Evolutionary conservation across 1,140 invertebrate genomes (phyloP).

Genomic region (Trinorchestia longiramus): DNA sequence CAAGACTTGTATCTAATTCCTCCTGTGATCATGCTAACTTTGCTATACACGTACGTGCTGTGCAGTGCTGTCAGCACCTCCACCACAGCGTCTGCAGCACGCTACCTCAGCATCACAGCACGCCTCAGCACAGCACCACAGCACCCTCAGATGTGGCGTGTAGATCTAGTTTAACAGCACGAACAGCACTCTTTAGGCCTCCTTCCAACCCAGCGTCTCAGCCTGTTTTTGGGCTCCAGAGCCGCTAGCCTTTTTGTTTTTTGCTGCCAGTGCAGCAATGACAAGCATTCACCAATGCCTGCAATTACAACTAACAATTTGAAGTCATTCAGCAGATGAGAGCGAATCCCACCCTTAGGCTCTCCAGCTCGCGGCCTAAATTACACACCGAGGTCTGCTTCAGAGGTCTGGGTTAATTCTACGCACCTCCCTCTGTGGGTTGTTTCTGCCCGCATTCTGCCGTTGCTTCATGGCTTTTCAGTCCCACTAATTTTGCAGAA

Average conservation of each 20-base stretch:
- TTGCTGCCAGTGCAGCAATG: background rate
- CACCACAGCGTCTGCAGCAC: background rate
- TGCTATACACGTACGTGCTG: no score
- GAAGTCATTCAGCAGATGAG: slow-evolving; percentile 1
- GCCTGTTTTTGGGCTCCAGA: no score
- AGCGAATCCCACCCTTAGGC: background rate
- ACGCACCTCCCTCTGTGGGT: background rate
- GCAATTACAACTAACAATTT: slow-evolving; percentile 13
- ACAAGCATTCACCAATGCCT: slow-evolving; percentile 6
- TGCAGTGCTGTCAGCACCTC: no score
- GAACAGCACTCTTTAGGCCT: background rate
- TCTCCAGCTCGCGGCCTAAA: background rate
- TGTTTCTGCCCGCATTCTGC: background rate
- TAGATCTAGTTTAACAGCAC: background rate
- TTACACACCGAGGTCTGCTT: background rate
- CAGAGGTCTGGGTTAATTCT: background rate
- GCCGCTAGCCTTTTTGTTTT: background rate
- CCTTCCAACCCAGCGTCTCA: no score
- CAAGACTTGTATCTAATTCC: no score
- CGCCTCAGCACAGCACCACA: background rate
- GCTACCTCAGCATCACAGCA: background rate
- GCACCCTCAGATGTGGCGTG: no score
- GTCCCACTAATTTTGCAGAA: no score
- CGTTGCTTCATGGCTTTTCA: no score
- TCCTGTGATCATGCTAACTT: no score